Conservation (phyloP, 1,140 invertebrate species). For the Laupala kohalensis region DNA sequence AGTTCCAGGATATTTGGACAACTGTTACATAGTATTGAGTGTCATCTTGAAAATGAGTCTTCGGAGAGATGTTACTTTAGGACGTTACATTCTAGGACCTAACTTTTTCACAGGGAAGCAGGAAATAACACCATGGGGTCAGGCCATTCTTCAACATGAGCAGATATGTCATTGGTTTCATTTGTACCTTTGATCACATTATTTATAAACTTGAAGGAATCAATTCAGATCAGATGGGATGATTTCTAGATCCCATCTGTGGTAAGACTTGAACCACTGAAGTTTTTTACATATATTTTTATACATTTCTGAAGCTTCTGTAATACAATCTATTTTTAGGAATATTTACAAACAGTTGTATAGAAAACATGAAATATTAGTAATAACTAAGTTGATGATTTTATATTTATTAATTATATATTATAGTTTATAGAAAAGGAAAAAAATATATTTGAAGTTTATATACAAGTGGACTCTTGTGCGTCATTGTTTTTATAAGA, state of each 20-base stretch:
- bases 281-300: not conserved
- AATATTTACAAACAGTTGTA: not conserved
- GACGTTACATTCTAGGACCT: conserved; percentile 10
- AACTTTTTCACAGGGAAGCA: conserved; percentile 2
- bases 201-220: not conserved
- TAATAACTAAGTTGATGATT: too few relatives aligned
- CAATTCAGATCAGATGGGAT: not conserved
- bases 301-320: not conserved
- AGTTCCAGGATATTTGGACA: not conserved
- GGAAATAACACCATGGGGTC: conserved; percentile 9
- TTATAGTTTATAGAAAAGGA: too few relatives aligned
- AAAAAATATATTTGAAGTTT: too few relatives aligned
- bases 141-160: not conserved
- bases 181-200: not conserved
- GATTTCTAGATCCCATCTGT: too few relatives aligned
- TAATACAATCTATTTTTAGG: not conserved
- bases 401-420: too few relatives aligned
- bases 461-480: too few relatives aligned
- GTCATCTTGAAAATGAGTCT: conserved; percentile 1
- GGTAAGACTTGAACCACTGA: too few relatives aligned
- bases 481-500: too few relatives aligned
- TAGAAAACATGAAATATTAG: not conserved
- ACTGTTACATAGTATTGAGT: conserved; percentile 8
- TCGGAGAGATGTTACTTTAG: conserved; percentile 6
- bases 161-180: conserved; percentile 1